Evolutionary conservation across 1,140 invertebrate species (phyloP).

Genomic region (Drosophila funebris): DNA sequence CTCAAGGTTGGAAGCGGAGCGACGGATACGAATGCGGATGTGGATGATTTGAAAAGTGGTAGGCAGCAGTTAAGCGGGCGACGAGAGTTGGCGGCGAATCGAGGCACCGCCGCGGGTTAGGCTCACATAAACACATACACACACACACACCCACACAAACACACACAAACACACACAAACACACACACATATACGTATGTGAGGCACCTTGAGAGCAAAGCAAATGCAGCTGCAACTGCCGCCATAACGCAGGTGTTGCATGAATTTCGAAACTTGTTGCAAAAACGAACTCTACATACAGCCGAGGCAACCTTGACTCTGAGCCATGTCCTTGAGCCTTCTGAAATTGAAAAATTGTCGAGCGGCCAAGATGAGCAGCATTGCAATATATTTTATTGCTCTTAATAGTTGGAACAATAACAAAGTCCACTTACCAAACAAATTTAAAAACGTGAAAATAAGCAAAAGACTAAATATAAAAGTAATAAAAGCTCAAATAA

Average conservation of each 20-base stretch:
- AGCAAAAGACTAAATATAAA: not conserved
- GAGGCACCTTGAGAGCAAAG: slow-evolving; percentile 60
- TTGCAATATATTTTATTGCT: slow-evolving; percentile 25
- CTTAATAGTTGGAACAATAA: not conserved
- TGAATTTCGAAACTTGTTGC: slow-evolving; percentile 67
- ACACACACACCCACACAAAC: slow-evolving; percentile 21
- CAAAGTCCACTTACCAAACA: not conserved
- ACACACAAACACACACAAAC: slow-evolving; percentile 31
- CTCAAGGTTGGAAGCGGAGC: slow-evolving; percentile 58
- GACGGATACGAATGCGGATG: slow-evolving; percentile 75
- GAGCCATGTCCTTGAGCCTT: slow-evolving; percentile 58
- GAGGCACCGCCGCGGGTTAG: slow-evolving; percentile 19
- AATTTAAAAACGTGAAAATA: not conserved
- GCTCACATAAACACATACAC: slow-evolving; percentile 32
- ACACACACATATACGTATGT: slow-evolving; percentile 9
- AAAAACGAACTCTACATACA: slow-evolving; percentile 56
- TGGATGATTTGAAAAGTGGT: slow-evolving; percentile 77
- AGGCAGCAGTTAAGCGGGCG: slow-evolving; percentile 62
- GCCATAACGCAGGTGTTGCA: slow-evolving; percentile 27
- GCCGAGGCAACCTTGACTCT: slow-evolving; percentile 67
- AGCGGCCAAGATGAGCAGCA: slow-evolving; percentile 26
- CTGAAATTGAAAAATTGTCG: slow-evolving; percentile 68
- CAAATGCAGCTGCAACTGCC: slow-evolving; percentile 42
- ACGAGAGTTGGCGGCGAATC: slow-evolving; percentile 13
- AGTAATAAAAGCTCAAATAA: too few relatives aligned